phyloP scores from a whole-genome alignment of 1,140 invertebrate genomes.

The Stegodyphus dumicola region DNA sequence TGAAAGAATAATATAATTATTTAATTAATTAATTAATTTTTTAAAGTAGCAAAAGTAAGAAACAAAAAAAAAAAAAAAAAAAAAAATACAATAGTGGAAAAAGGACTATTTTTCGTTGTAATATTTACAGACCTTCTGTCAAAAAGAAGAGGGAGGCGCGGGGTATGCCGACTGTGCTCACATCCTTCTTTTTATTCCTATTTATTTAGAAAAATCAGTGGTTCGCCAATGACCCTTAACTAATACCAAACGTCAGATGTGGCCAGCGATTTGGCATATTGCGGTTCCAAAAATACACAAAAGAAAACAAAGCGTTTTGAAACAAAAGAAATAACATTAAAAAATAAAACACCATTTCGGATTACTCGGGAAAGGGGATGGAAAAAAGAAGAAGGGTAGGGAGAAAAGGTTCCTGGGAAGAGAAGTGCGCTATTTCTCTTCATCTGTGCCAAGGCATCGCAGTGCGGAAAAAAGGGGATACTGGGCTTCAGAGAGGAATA shows the following conservation, averaged over 20 bases:
- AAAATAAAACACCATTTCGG: slow-evolving; percentile 27
- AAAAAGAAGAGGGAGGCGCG: too few species aligned
- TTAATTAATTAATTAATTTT: too few species aligned
- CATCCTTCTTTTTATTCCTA: too few species aligned
- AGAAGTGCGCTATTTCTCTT: slow-evolving; percentile 50
- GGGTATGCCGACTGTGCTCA: too few species aligned
- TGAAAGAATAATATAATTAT: too few species aligned
- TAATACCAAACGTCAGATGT: slow-evolving; percentile 42
- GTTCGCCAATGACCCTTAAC: slow-evolving; percentile 43
- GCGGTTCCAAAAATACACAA: slow-evolving; percentile 14
- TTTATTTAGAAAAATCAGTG: too few species aligned
- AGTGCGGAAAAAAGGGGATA: slow-evolving; percentile 10
- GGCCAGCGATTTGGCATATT: slow-evolving; percentile 39
- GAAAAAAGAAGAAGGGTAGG: neutral
- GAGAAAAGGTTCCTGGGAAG: slow-evolving; percentile 4
- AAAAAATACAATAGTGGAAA: too few species aligned
- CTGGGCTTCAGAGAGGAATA: slow-evolving; percentile 14
- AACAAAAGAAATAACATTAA: neutral
- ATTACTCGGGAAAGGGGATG: neutral
- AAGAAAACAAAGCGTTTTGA: neutral
- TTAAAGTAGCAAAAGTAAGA: too few species aligned
- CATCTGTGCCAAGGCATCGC: slow-evolving; percentile 34
- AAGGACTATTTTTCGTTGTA: too few species aligned
- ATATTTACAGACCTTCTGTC: too few species aligned
- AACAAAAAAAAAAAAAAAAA: too few species aligned